A percentile compares a stretch with the other conserved stretches of the same genome.
These are phyloP conservation scores for Caenorhabditis briggsae DNA, from an alignment of 1,140 invertebrate species.

Conservation along the genomic window DNA sequence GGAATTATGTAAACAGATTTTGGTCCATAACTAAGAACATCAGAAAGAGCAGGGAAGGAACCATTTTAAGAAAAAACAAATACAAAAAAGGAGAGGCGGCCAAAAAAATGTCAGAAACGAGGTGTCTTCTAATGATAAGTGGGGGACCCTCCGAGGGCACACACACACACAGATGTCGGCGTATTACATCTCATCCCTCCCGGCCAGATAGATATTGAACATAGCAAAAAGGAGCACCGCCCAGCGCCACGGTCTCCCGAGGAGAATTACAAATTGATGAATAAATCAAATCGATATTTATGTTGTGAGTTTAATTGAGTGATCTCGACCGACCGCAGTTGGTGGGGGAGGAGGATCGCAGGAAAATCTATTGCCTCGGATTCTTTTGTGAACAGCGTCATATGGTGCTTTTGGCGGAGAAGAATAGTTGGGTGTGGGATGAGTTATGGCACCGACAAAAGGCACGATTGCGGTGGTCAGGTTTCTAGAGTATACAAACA, in stretches of 20 bases:
- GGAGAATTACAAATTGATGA: constrained; percentile 30
- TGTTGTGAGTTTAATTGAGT: constrained; percentile 53
- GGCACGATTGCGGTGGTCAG: not conserved
- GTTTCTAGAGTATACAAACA: not conserved
- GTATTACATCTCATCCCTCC: constrained; percentile 37
- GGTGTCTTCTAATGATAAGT: constrained; percentile 50
- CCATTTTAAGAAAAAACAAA: no score
- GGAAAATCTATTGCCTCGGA: not conserved
- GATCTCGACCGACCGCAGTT: constrained; percentile 39
- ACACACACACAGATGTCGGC: constrained; percentile 39
- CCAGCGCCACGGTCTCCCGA: constrained; percentile 3
- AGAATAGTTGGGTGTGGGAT: constrained; percentile 23
- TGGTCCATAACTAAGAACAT: not conserved
- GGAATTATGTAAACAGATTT: no score
- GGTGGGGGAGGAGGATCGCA: not conserved
- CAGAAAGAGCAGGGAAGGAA: not conserved
- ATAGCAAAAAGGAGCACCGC: constrained; percentile 41
- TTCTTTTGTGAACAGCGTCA: constrained; percentile 31
- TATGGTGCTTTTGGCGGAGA: constrained; percentile 38
- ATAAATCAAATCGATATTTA: constrained; percentile 52
- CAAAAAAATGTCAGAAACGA: not conserved
- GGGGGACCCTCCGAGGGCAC: not conserved
- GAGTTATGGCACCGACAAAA: constrained; percentile 49
- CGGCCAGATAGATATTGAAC: constrained; percentile 37
- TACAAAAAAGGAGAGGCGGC: not conserved